Percentiles rank a stretch among this genome's conserved stretches.
These are phyloP conservation scores for Bombus vancouverensis DNA, from an alignment of 1,140 invertebrate genomes.

Conservation along the genomic window DNA sequence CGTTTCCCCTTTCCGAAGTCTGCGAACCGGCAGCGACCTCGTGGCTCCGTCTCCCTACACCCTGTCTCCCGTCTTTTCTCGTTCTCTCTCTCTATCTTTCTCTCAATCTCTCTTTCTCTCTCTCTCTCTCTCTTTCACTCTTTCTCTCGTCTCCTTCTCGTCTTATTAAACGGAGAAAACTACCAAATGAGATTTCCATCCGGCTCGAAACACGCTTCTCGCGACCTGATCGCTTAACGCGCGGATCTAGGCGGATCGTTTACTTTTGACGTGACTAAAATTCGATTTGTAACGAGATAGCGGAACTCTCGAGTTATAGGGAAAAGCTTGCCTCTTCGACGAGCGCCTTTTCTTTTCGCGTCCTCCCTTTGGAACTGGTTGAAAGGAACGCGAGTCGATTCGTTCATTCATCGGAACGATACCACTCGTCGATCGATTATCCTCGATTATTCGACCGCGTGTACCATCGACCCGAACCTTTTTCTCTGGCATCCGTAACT, in stretches of 20 bases:
- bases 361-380: too few species aligned
- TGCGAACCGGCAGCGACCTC: conserved; percentile 71
- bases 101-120: neutral
- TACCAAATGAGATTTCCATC: conserved; percentile 71
- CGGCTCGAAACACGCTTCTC: conserved; percentile 64
- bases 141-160: conserved; percentile 17
- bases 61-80: neutral
- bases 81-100: neutral
- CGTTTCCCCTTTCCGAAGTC: conserved; percentile 74
- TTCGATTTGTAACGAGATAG: conserved; percentile 54
- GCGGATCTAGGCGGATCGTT: conserved; percentile 51
- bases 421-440: too few species aligned
- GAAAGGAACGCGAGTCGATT: too few species aligned
- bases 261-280: conserved; percentile 67
- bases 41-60: conserved; percentile 67
- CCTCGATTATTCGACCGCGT: too few species aligned
- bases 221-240: conserved; percentile 38
- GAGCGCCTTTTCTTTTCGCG: too few species aligned
- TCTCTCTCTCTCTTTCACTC: neutral
- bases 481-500: too few species aligned
- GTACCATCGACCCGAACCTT: too few species aligned
- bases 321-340: neutral
- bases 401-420: too few species aligned
- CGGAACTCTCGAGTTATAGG: conserved; percentile 24
- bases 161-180: conserved; percentile 70